Base-by-base conservation (phyloP, 2,113 vertebrate species). In the Neolamprologus devosi region DNA sequence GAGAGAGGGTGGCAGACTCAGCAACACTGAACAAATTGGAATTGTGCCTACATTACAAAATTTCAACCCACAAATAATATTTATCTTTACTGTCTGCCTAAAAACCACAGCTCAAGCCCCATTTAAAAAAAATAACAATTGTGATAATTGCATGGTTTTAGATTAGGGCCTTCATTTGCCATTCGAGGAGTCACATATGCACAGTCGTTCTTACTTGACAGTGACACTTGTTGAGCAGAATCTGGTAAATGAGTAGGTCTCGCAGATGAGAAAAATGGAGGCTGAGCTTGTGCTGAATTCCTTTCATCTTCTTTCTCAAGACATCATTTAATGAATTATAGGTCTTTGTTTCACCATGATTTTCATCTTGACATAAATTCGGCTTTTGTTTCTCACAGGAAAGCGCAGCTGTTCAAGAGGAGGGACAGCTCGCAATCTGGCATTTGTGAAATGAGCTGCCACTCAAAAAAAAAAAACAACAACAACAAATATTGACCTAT, bases 391-490 rank as follows among this genome's bases (percentile, higher is more conserved):
- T 42, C 13, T 45, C 8, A 70, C 8, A 16, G 35, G 12, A 42
- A 70, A 70, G 65, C 3, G 3, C n/a, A 42, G 65, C 65, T 70
- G 37, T 70, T 23, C 65, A 45, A 70, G 65, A 70, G 37, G 37
- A 42, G 37, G 13, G 12, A 9, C 65, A 8, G 33, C 33, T 65
- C 7, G 10, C 60, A 9, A 70, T 70, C 65, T 70, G 37, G 35
- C 21, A 70, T 70, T 70, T 70, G 65, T 45, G 35, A 70, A 70
- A 70, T 70, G 37, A 42, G 65, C n/a, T 70, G 63, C 63, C 63
- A 68, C 35, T 68, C 35, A 21, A 23, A 68, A 21, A 13, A 63
- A 63, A 45, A 1, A 0, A 4, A 6, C 0, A 6, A 42, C 1
- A 0, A 3, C 0, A 26, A 9, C 9, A 63, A 65, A 37, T 42